A percentile compares a stretch with the other conserved stretches of the same genome.
These are phyloP conservation scores for Drosophila limbata DNA, from an alignment of 2,888 invertebrate genomes.

Conservation along the genomic window DNA sequence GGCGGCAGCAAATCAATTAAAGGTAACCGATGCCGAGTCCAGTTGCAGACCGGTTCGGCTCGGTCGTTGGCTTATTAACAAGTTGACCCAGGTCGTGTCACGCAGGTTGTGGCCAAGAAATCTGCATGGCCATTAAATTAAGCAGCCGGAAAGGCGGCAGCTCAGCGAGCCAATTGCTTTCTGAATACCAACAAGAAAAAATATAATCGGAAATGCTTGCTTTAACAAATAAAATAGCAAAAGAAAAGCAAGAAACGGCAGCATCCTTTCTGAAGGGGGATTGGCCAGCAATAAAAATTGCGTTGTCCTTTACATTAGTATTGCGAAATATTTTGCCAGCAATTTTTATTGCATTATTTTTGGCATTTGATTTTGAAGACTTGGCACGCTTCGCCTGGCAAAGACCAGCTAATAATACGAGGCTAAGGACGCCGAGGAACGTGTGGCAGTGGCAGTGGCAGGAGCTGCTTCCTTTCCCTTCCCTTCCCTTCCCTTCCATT, in stretches of 20 bases:
- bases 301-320: conserved; percentile 51
- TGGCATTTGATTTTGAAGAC: conserved; percentile 59
- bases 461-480: conserved; percentile 9
- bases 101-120: conserved; percentile 36
- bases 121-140: conserved; percentile 73
- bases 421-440: conserved; percentile 13
- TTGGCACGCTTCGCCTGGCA: conserved; percentile 40
- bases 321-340: conserved; percentile 52
- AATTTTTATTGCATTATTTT: conserved; percentile 67
- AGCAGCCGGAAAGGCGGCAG: conserved; percentile 71
- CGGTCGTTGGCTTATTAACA: conserved; percentile 42
- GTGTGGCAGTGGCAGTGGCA: conserved; percentile 24
- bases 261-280: conserved; percentile 22
- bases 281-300: conserved; percentile 64
- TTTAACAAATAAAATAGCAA: conserved; percentile 36
- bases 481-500: conserved; percentile 16
- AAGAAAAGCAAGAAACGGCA: conserved; percentile 29
- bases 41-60: conserved; percentile 41
- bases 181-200: conserved; percentile 10
- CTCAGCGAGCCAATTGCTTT: conserved; percentile 55
- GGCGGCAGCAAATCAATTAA: conserved; percentile 72
- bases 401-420: conserved; percentile 48
- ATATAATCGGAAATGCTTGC: conserved; percentile 56
- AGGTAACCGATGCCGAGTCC: conserved; percentile 28
- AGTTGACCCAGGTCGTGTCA: conserved; percentile 46